phyloP scores from a whole-genome alignment of 2,888 invertebrate genomes.

The Drosophila anomelani region DNA sequence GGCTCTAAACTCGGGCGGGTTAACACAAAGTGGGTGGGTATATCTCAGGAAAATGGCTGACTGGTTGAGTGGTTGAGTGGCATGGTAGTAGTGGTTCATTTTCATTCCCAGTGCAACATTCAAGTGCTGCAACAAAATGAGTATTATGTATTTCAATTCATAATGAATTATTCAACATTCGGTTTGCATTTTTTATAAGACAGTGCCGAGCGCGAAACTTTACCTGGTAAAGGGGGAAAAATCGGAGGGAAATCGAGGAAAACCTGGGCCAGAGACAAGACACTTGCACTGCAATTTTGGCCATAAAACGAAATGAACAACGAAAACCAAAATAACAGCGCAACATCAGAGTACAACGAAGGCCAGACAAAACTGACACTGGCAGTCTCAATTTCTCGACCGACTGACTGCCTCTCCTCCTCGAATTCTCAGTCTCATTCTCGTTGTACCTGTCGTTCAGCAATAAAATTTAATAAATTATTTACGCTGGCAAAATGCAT shows the following conservation, averaged over 20 bases:
- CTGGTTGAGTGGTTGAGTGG: constrained; percentile 24
- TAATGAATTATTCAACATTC: constrained; percentile 78
- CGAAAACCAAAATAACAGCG: constrained; percentile 39
- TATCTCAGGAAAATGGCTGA: constrained; percentile 38
- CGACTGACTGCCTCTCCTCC: not conserved
- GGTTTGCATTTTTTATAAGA: constrained; percentile 77
- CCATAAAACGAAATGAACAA: constrained; percentile 41
- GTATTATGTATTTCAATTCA: constrained; percentile 80
- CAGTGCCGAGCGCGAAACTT: constrained; percentile 44
- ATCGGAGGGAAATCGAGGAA: not conserved
- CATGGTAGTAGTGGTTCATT: constrained; percentile 26
- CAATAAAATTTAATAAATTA: constrained; percentile 80
- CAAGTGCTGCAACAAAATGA: constrained; percentile 73
- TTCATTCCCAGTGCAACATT: constrained; percentile 45
- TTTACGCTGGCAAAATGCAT: constrained; percentile 71
- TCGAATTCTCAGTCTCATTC: constrained; percentile 21
- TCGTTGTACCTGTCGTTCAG: constrained; percentile 49
- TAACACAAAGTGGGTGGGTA: constrained; percentile 6
- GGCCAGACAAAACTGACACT: constrained; percentile 66
- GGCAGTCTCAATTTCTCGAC: constrained; percentile 60
- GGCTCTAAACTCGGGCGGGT: constrained; percentile 43
- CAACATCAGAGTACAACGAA: constrained; percentile 26
- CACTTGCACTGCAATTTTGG: constrained; percentile 46
- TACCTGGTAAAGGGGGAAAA: constrained; percentile 22
- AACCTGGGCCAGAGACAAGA: constrained; percentile 23